These are phyloP conservation scores for Neuroterus valhalla DNA, from an alignment of 1,140 invertebrate species.

Conservation along the genomic window DNA sequence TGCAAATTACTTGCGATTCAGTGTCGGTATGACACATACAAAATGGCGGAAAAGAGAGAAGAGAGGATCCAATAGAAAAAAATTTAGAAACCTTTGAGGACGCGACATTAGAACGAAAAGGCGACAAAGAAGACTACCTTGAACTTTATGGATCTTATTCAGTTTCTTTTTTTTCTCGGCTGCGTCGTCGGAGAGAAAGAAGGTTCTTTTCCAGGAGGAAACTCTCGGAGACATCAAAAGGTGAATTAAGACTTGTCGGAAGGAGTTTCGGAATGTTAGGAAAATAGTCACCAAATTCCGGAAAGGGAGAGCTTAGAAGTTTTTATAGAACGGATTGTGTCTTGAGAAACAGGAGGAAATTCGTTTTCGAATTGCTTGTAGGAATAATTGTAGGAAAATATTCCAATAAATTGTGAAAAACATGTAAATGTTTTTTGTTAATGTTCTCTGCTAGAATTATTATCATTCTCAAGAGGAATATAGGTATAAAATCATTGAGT, in stretches of 20 bases:
- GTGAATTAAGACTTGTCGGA: constrained; percentile 20
- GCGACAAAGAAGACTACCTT: constrained; percentile 22
- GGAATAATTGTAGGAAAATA: too few species aligned
- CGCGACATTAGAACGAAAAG: constrained; percentile 8
- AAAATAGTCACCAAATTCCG: constrained; percentile 8
- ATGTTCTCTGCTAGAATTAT: too few species aligned
- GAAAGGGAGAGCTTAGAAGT: neutral
- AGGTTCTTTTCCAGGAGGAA: constrained; percentile 18
- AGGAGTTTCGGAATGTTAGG: constrained; percentile 15
- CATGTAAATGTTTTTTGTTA: too few species aligned
- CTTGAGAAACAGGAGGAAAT: too few species aligned
- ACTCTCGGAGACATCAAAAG: neutral
- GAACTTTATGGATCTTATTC: constrained; percentile 30
- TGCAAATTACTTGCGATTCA: constrained; percentile 31
- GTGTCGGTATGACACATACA: constrained; percentile 29
- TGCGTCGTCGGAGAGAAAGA: constrained; percentile 12
- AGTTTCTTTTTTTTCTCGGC: constrained; percentile 9
- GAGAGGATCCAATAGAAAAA: neutral
- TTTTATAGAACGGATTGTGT: too few species aligned
- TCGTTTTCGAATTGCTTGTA: too few species aligned
- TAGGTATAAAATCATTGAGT: too few species aligned
- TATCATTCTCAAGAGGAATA: too few species aligned
- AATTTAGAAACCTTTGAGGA: constrained; percentile 17
- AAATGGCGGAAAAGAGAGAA: constrained; percentile 5
- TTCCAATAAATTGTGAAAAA: too few species aligned